Evolutionary conservation across 1,140 invertebrate genomes (phyloP).

Genomic region (Drosophila repletoides): DNA sequence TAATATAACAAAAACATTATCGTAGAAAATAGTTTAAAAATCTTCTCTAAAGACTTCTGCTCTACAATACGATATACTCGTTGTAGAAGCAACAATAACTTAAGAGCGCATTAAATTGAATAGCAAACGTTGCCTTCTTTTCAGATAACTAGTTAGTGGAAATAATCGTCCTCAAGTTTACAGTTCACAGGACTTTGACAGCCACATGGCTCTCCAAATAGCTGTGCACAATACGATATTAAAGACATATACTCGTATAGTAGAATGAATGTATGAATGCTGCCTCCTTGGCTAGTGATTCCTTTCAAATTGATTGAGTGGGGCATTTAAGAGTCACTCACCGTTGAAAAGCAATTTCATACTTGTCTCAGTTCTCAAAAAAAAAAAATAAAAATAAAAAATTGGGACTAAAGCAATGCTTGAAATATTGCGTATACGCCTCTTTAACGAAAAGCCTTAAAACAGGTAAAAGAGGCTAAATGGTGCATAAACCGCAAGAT

Average conservation of each 20-base stretch:
- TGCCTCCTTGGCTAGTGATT: background rate
- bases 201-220: constrained; percentile 22
- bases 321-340: constrained; percentile 27
- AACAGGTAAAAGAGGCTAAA: background rate
- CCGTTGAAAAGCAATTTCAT: constrained; percentile 32
- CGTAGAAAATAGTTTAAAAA: no score
- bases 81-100: background rate
- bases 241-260: no score
- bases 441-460: background rate
- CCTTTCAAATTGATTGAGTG: constrained; percentile 31
- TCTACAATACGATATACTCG: no score
- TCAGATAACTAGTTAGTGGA: constrained; percentile 1
- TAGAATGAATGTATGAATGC: no score
- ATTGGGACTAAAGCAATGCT: background rate
- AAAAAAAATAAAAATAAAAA: background rate
- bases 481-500: background rate
- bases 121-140: background rate
- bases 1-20: no score
- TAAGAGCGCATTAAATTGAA: background rate
- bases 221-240: constrained; percentile 14
- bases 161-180: constrained; percentile 37
- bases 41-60: no score
- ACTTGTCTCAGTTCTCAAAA: background rate
- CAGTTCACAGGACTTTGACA: constrained; percentile 29
- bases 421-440: constrained; percentile 28